Evolutionary conservation across 1,140 invertebrate species (phyloP).

Genomic region (Andricus grossulariae): DNA sequence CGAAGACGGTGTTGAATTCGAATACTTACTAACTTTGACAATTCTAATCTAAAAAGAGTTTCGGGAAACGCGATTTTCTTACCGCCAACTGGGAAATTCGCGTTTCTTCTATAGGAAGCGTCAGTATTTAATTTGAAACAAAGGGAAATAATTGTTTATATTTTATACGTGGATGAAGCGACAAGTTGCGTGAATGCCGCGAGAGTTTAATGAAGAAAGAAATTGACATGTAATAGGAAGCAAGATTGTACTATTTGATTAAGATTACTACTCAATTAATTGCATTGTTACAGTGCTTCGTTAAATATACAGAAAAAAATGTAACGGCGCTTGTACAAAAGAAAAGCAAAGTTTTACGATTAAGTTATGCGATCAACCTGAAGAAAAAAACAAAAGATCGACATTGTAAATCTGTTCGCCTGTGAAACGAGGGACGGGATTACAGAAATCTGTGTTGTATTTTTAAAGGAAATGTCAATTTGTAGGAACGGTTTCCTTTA

Average conservation of each 20-base stretch:
- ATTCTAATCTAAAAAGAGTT: constrained; percentile 11
- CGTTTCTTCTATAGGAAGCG: constrained; percentile 15
- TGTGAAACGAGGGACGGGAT: constrained; percentile 19
- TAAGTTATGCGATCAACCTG: constrained; percentile 38
- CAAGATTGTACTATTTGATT: constrained; percentile 28
- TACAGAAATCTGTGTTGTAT: constrained; percentile 17
- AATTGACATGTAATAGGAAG: constrained; percentile 13
- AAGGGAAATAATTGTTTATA: constrained; percentile 22
- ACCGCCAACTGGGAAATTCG: not conserved
- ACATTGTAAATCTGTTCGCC: constrained; percentile 19
- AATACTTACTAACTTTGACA: constrained; percentile 12
- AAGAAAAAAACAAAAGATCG: constrained; percentile 10
- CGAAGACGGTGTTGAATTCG: not conserved
- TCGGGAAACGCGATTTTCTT: constrained; percentile 1
- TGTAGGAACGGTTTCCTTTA: constrained; percentile 7
- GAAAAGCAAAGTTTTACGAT: not conserved
- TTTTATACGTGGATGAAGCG: constrained; percentile 29
- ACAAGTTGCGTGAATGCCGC: constrained; percentile 26
- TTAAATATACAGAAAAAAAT: constrained; percentile 7
- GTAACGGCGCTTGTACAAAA: constrained; percentile 20
- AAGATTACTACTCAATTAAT: constrained; percentile 6
- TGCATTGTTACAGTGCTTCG: not conserved
- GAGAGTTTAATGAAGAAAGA: constrained; percentile 26
- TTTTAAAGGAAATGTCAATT: constrained; percentile 12
- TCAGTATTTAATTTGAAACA: constrained; percentile 18